phyloP scores from a whole-genome alignment of 1,140 invertebrate genomes.

The Pseudomyrmex dendroicus region DNA sequence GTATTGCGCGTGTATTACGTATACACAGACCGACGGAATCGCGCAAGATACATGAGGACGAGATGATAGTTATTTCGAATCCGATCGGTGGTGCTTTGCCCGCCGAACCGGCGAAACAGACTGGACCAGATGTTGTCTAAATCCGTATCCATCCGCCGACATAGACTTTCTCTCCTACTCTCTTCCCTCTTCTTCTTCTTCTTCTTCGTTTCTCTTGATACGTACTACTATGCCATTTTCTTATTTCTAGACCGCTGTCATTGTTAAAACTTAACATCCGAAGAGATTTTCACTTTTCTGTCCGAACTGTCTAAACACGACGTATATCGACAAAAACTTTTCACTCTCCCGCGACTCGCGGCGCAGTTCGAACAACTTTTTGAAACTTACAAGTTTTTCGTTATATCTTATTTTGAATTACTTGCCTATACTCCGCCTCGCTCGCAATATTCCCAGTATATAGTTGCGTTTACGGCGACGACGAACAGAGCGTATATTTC shows the following conservation, averaged over 20 bases:
- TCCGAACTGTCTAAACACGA: too few relatives aligned
- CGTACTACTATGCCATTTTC: slow-evolving; percentile 38
- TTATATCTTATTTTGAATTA: too few relatives aligned
- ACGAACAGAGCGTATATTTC: slow-evolving; percentile 50
- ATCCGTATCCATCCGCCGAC: slow-evolving; percentile 66
- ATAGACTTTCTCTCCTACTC: slow-evolving; percentile 28
- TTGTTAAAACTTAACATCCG: slow-evolving; percentile 12
- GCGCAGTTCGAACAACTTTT: too few relatives aligned
- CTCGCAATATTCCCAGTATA: neutral
- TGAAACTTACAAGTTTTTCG: too few relatives aligned
- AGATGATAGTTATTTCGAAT: slow-evolving; percentile 66
- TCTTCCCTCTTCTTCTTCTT: neutral
- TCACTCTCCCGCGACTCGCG: too few relatives aligned
- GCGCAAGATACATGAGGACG: neutral
- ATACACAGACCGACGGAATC: slow-evolving; percentile 4
- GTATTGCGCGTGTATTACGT: neutral
- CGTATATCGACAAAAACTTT: too few relatives aligned
- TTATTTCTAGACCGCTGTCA: slow-evolving; percentile 26
- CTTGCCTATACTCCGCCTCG: neutral
- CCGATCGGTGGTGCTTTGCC: slow-evolving; percentile 65
- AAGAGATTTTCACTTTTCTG: neutral
- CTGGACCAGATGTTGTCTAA: slow-evolving; percentile 72
- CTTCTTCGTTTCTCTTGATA: slow-evolving; percentile 1
- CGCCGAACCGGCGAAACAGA: slow-evolving; percentile 52
- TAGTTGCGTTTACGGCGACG: slow-evolving; percentile 23